Conservation (phyloP, 2,797 vertebrate genomes). For the Pampus argenteus region DNA sequence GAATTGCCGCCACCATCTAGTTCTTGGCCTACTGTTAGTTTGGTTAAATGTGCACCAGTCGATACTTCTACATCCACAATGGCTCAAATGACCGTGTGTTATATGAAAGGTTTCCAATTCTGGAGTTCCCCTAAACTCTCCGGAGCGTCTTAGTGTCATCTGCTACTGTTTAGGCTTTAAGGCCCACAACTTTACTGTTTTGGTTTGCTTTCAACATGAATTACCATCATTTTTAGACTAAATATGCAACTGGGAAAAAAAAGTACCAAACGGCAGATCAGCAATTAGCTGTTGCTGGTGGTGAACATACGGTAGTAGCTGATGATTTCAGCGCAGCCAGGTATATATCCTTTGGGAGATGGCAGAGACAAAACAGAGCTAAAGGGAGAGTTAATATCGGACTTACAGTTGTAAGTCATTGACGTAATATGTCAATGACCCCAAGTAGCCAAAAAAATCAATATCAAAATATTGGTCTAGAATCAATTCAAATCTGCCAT, state of each 20-base stretch:
- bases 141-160: neutral
- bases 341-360: neutral
- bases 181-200: neutral
- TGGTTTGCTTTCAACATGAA: neutral
- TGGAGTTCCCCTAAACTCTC: neutral
- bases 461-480: neutral
- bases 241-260: neutral
- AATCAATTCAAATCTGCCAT: neutral
- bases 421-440: no score
- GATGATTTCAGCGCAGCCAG: neutral
- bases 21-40: neutral
- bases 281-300: no score
- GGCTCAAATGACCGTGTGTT: neutral
- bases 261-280: neutral
- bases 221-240: neutral
- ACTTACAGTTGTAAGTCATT: no score
- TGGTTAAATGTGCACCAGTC: neutral
- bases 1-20: neutral
- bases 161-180: neutral
- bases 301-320: no score
- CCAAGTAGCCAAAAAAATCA: no score
- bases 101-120: neutral
- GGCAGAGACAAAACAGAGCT: neutral
- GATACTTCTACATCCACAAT: no score
- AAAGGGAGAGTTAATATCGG: neutral